Evolutionary conservation across 2,113 vertebrate species (phyloP), one percentile per base, ranked within the genome.

Genomic region (Bostrychus sinensis): DNA sequence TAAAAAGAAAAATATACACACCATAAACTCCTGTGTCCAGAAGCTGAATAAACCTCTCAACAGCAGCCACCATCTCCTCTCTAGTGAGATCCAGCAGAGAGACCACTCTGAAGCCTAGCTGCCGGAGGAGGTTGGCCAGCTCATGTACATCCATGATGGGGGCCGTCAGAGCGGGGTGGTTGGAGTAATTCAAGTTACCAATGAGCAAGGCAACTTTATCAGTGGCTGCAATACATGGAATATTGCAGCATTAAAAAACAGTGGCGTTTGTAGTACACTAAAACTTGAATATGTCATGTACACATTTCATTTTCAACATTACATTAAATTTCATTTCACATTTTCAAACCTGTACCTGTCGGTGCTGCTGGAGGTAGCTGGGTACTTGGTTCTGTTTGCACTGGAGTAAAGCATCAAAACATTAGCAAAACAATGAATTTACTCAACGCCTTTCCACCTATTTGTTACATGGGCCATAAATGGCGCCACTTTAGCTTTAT

Each of bases 161-260:
- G 16, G 95, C 95, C 89, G 93, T 67, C 50, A 96, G 84, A 65
- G 80, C 78, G 1, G 91, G 93, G 58, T 95, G 94, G 72, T 93
- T 77, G 42, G 76, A 72, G 86, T 96, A 96, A 78, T 82, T 85
- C 60, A 95, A 85, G 81, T 96, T 96, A 64, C 95, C 95, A 60
- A 96, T 94, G 28, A 96, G 22, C 58, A 96, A 86, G 0, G 95
- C 94, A 26, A 95, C 91, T 83, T 96, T 96, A 79, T 93, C 95
- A 28, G 92, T 91, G 26, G 94, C 95, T 96, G 23, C 56, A 4
- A 75, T n/a, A 16, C 62, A 48, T 66, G 19, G 5, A 20, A 5
- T n/a, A n/a, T n/a, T n/a, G n/a, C n/a, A n/a, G n/a, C n/a, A n/a
- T n/a, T n/a, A n/a, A n/a, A n/a, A n/a, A n/a, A n/a, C n/a, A n/a